Conservation (phyloP, 2,797 vertebrate species). For the Chaetophractus vellerosus region DNA sequence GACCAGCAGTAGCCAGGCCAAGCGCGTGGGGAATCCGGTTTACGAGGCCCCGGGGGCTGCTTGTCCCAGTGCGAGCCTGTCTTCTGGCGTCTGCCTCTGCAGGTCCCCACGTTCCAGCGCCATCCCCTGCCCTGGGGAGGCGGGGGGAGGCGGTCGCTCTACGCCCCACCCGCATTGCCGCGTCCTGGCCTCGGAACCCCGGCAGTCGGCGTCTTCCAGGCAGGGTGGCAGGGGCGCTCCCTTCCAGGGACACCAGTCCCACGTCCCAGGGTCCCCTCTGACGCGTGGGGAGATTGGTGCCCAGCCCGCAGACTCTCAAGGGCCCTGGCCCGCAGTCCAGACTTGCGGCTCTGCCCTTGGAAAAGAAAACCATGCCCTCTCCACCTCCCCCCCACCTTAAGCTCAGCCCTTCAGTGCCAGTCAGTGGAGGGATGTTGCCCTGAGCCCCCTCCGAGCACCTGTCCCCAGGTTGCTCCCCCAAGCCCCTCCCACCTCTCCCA, state of each 20-base stretch:
- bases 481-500: neutral
- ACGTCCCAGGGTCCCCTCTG: neutral
- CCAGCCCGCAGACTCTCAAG: neutral
- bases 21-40: slow-evolving; percentile 66
- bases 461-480: neutral
- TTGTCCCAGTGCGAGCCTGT: neutral
- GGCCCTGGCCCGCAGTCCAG: neutral
- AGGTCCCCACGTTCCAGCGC: neutral
- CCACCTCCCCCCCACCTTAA: no score
- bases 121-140: neutral
- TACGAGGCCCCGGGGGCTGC: slow-evolving; percentile 36
- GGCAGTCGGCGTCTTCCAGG: neutral
- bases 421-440: neutral
- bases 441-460: neutral
- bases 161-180: neutral
- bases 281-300: neutral
- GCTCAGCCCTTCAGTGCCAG: neutral
- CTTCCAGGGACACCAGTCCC: neutral
- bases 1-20: slow-evolving; percentile 13
- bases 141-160: neutral
- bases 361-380: neutral
- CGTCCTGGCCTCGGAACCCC: neutral
- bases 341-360: neutral
- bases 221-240: neutral
- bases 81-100: slow-evolving; percentile 2